Evolutionary conservation across 2,888 invertebrate species (phyloP).

Genomic region (Caenorhabditis becei): DNA sequence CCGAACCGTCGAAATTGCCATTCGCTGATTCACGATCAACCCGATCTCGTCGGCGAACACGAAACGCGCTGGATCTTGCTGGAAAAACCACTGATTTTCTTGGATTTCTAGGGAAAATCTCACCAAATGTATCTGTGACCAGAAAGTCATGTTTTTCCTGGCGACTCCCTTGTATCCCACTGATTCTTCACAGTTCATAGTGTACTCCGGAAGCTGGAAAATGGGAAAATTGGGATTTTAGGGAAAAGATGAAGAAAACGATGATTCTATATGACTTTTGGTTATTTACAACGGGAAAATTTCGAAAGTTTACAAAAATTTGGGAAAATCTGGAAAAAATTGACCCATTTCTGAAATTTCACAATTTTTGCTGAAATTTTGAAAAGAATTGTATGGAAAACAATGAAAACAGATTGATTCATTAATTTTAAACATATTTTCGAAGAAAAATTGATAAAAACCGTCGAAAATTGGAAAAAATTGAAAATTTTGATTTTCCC

Average conservation of each 20-base stretch:
- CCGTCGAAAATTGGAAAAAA: neutral
- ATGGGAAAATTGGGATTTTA: neutral
- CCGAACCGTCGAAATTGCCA: neutral
- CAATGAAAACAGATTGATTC: too few relatives aligned
- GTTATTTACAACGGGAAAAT: too few relatives aligned
- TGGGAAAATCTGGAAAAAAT: too few relatives aligned
- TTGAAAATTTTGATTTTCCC: neutral
- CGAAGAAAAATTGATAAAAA: neutral
- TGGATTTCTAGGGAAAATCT: neutral
- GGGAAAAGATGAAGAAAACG: neutral
- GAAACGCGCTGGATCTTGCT: slow-evolving; percentile 2
- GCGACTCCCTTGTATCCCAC: neutral
- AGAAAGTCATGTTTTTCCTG: neutral
- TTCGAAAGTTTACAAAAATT: neutral
- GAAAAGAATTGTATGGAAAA: too few relatives aligned
- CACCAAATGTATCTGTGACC: neutral
- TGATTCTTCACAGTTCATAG: neutral
- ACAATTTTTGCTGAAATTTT: neutral
- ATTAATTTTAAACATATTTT: neutral
- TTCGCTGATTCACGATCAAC: neutral
- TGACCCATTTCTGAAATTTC: neutral
- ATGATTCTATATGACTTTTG: neutral
- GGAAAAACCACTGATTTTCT: neutral
- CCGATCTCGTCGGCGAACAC: slow-evolving; percentile 1
- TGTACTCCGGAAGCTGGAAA: neutral